Conservation (phyloP, 35 echinoderm and acorn worm genomes). For the Apostichopus californicus region DNA sequence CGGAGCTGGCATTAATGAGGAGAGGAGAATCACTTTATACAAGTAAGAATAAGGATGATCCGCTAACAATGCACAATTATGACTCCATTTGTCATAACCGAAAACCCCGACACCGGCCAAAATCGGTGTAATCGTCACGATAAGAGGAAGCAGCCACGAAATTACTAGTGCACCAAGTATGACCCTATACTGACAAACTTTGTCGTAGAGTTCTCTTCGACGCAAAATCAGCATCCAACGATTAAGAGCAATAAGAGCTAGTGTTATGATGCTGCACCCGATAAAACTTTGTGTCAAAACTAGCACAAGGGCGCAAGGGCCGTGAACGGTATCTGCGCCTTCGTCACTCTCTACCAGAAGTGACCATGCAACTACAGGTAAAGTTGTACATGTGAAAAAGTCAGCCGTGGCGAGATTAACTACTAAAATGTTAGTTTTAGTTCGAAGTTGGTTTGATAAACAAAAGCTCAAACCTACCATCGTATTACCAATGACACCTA, state of each 20-base stretch:
- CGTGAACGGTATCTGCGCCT: background rate
- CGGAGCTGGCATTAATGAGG: background rate
- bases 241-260: constrained; percentile 71
- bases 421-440: constrained; percentile 65
- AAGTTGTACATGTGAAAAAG: constrained; percentile 55
- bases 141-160: constrained; percentile 62
- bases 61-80: constrained; percentile 17
- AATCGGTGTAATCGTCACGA: constrained; percentile 43
- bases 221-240: constrained; percentile 64
- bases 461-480: constrained; percentile 24
- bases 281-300: constrained; percentile 54
- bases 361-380: constrained; percentile 51
- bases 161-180: constrained; percentile 31
- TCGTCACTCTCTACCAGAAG: constrained; percentile 25
- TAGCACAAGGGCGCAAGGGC: constrained; percentile 15
- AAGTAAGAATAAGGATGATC: constrained; percentile 15
- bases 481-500: constrained; percentile 49
- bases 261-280: constrained; percentile 62
- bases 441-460: constrained; percentile 59
- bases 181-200: constrained; percentile 19
- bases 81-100: constrained; percentile 60
- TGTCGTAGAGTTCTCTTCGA: constrained; percentile 24
- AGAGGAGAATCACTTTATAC: constrained; percentile 2
- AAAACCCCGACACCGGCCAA: constrained; percentile 49
- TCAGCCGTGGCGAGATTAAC: constrained; percentile 63